Percentiles rank a stretch among this genome's conserved stretches.
Conservation (phyloP, 2,113 vertebrate genomes). For the Hippocampus barbouri region DNA sequence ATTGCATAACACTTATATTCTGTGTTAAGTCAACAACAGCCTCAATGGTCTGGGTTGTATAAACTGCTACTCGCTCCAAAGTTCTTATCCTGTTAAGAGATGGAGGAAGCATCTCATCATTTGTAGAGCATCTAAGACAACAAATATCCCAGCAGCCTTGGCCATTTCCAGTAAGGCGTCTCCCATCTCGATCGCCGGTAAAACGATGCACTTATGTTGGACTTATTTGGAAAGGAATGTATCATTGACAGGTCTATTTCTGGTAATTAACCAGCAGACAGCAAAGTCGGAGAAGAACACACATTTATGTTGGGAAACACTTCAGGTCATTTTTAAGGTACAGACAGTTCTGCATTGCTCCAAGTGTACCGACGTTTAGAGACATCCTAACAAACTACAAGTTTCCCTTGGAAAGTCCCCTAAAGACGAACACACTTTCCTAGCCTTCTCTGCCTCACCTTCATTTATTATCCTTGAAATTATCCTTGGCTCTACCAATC, state of each 20-base stretch:
- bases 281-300: constrained; percentile 17
- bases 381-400: not conserved
- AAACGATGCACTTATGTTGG: constrained; percentile 12
- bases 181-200: constrained; percentile 15
- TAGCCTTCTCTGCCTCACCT: too few species aligned
- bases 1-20: constrained; percentile 13
- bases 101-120: constrained; percentile 42
- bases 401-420: too few species aligned
- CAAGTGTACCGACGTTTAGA: not conserved
- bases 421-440: too few species aligned
- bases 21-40: constrained; percentile 22
- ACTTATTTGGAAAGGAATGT: constrained; percentile 30
- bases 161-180: constrained; percentile 27
- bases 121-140: constrained; percentile 20
- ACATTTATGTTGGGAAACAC: not conserved
- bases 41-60: constrained; percentile 21
- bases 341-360: not conserved
- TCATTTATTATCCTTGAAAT: too few species aligned
- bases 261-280: constrained; percentile 35
- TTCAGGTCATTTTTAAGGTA: not conserved
- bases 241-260: constrained; percentile 26
- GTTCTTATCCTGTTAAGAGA: constrained; percentile 30
- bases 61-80: constrained; percentile 6
- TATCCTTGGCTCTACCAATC: too few species aligned
- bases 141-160: constrained; percentile 19